These are phyloP conservation scores for Enteromius radiatus DNA, from an alignment of 2,797 vertebrate genomes.

Conservation along the genomic window DNA sequence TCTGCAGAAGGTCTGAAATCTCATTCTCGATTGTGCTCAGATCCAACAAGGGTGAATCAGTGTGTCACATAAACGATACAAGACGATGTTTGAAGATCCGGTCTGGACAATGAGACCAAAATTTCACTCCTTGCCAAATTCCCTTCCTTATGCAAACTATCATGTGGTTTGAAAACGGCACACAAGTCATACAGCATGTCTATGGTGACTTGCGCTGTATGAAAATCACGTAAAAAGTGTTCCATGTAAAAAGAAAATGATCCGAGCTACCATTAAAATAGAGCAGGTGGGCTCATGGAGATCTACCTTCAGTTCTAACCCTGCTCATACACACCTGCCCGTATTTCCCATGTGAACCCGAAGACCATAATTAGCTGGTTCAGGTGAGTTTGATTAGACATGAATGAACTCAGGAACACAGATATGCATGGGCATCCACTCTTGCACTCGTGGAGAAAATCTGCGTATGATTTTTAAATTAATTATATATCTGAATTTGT, in stretches of 20 bases:
- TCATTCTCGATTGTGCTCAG: neutral
- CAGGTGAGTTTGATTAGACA: conserved; percentile 1
- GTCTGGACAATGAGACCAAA: neutral
- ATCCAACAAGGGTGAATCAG: neutral
- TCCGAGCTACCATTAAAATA: neutral
- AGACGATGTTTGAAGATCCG: neutral
- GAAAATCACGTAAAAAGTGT: neutral
- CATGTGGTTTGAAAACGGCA: no score
- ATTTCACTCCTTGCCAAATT: neutral
- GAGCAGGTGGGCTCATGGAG: neutral
- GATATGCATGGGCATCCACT: neutral
- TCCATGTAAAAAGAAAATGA: neutral
- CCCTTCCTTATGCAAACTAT: neutral
- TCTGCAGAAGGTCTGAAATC: neutral
- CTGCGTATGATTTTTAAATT: neutral
- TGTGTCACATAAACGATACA: neutral
- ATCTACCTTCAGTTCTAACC: neutral
- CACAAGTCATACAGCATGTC: neutral
- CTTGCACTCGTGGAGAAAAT: neutral
- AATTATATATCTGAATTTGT: neutral
- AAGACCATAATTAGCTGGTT: conserved; percentile 4
- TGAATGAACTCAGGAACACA: neutral
- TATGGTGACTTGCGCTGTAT: neutral
- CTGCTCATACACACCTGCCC: neutral
- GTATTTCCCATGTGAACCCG: conserved; percentile 9